Percentiles rank a stretch among this genome's conserved stretches.
Evolutionary conservation across 2,113 vertebrate species (phyloP).

Genomic region (Petaurus breviceps): DNA sequence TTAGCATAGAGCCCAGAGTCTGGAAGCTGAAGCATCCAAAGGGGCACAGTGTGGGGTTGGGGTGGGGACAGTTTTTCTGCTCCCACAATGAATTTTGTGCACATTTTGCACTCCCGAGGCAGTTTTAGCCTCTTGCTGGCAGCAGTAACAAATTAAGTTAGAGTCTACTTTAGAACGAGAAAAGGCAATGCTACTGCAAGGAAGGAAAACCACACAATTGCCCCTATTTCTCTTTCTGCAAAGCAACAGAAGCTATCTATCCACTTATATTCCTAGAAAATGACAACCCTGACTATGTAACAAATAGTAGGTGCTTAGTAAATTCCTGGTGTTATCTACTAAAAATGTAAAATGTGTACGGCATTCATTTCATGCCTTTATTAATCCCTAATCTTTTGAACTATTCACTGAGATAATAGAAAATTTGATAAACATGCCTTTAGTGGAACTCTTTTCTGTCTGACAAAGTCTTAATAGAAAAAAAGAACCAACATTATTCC

Average conservation of each 20-base stretch:
- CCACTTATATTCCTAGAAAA: constrained; percentile 5
- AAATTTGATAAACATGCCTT: constrained; percentile 15
- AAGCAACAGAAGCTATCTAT: constrained; percentile 33
- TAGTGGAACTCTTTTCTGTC: background rate
- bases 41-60: background rate
- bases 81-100: constrained; percentile 45
- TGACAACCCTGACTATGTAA: constrained; percentile 6
- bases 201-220: constrained; percentile 21
- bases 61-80: constrained; percentile 21
- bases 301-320: background rate
- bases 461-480: background rate
- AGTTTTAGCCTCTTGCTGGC: constrained; percentile 51
- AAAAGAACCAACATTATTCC: background rate
- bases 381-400: background rate
- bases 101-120: background rate
- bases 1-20: constrained; percentile 73
- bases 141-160: constrained; percentile 24
- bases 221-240: constrained; percentile 15
- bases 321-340: background rate
- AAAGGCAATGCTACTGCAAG: constrained; percentile 28
- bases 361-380: constrained; percentile 12
- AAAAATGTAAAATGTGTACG: constrained; percentile 24
- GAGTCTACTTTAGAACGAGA: constrained; percentile 4
- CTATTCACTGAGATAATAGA: constrained; percentile 9
- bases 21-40: constrained; percentile 50